These are phyloP conservation scores for Xyrauchen texanus DNA, from an alignment of 2,113 vertebrate species.

Conservation along the genomic window DNA sequence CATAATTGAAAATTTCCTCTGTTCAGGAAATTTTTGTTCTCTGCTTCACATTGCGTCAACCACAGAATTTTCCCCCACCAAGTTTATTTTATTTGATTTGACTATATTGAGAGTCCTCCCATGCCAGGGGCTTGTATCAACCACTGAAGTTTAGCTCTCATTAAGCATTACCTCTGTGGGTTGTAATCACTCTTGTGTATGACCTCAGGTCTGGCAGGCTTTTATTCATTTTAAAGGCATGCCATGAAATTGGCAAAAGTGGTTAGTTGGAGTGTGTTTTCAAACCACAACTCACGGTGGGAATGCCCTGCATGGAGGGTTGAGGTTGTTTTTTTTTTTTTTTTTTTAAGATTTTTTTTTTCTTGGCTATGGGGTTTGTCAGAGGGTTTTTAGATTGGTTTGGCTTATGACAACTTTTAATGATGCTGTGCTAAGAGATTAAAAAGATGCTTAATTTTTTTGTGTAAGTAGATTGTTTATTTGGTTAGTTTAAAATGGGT, in stretches of 20 bases:
- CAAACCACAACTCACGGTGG: constrained; percentile 21
- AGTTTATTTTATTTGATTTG: no score
- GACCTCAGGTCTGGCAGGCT: not conserved
- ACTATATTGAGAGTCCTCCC: no score
- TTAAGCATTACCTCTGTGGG: constrained; percentile 14
- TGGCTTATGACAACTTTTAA: not conserved
- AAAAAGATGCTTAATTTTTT: not conserved
- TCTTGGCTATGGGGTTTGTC: not conserved
- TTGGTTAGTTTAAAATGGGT: constrained; percentile 1
- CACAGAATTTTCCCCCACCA: not conserved
- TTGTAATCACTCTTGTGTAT: constrained; percentile 15
- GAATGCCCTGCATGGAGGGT: constrained; percentile 34
- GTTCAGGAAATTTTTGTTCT: not conserved
- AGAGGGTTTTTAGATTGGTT: constrained; percentile 7
- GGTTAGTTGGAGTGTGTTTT: constrained; percentile 25
- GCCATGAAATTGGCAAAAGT: constrained; percentile 18
- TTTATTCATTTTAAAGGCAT: constrained; percentile 32
- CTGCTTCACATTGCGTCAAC: not conserved
- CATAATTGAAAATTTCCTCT: no score
- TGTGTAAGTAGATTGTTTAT: not conserved
- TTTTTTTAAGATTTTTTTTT: not conserved
- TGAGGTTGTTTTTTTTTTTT: constrained; percentile 10
- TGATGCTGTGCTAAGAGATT: not conserved
- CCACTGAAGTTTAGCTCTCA: constrained; percentile 9
- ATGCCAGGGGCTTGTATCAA: no score